Base-by-base conservation (phyloP, 2,888 invertebrate species). In the Calameuta idolon region DNA sequence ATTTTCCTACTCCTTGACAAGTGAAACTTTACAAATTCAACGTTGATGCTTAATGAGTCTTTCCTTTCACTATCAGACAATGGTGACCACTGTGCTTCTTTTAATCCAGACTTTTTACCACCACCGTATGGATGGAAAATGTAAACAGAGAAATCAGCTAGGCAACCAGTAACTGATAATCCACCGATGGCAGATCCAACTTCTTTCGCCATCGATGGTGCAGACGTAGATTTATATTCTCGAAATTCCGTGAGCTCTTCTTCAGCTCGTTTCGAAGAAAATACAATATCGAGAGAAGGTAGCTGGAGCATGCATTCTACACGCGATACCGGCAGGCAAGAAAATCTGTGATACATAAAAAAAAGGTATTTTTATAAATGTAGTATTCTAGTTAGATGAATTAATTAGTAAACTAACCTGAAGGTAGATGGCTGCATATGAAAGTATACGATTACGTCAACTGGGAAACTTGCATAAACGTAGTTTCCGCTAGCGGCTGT, bases 121-220 rank as follows among this genome's bases (percentile, higher is more conserved):
- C 96, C 96, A 11, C 98, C 98, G 90, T 99, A 99, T 0, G 99
- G 99, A 93, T 99, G 99, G 93, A 99, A 99, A 88, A 99, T 98
- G 92, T 98, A 98, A 4, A 99, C 96, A 2, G 98, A 98, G 92
- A 99, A 99, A 92, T 99, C 98, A 0, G 98, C 97, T 80, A 99
- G 93, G 87, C 98, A 98, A 0, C 98, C 98, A 0, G 99, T 99
- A 11, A 99, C 97, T 91, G 98, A 98, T 2, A 98, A 93, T 0
- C 98, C 97, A 40, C 97, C 97, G 87, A 95, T 95, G 0, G 96
- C 96, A 3, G 95, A 94, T 0, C 95, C 94, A 9, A 85, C 83
- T 77, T 91, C 91, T 77, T 89, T 90, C 12, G 85, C 85, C 86
- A 87, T 69, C 85, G 92, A 79, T 35, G 88, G 85, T 5, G 78